Base-by-base conservation (phyloP, 1,140 invertebrate species). In the Chymomyza costata region DNA sequence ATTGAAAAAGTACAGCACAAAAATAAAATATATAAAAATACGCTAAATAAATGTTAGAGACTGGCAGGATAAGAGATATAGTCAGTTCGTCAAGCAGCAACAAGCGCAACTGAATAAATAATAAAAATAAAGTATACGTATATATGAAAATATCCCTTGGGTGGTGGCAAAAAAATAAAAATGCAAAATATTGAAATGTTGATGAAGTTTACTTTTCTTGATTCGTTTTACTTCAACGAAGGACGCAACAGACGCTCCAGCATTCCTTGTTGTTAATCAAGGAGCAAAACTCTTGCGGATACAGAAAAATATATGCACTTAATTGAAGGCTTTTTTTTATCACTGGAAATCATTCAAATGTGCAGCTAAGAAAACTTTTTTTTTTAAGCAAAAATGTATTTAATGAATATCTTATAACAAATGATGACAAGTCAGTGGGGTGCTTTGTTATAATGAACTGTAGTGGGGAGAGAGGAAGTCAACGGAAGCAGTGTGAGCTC, bases 161-260 rank as follows among this genome's bases (percentile, higher is more conserved):
- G n/a, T n/a, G n/a, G 41, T 17, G 37, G 32, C 40, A 14, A 14
- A 18, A 28, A 44, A 35, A 25, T 16, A 44, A 34, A 41, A 28
- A 35, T n/a, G 41, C 17, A 46, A 66, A 78, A 71, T 78, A 78
- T 78, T 78, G 67, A 78, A 80, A 78, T 78, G 73, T 65, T 78
- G 70, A 78, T 73, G 67, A 78, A 80, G 73, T 78, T 78, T 78
- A 61, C 73, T 65, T 78, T 78, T 58, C 66, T 51, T 78, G 71
- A 78, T 78, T 78, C 80, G 63, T 50, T 64, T 65, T 58, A 46
- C 45, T 52, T 43, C 38, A 64, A n/a, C n/a, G n/a, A n/a, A n/a
- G n/a, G n/a, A n/a, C n/a, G n/a, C n/a, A n/a, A n/a, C n/a, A n/a
- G n/a, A n/a, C n/a, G 50, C 50, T 25, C 49, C 17, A 56, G 54